Percentiles rank a stretch among this genome's conserved stretches.
phyloP scores from a whole-genome alignment of 2,888 invertebrate genomes.

The Athalia rosae region DNA sequence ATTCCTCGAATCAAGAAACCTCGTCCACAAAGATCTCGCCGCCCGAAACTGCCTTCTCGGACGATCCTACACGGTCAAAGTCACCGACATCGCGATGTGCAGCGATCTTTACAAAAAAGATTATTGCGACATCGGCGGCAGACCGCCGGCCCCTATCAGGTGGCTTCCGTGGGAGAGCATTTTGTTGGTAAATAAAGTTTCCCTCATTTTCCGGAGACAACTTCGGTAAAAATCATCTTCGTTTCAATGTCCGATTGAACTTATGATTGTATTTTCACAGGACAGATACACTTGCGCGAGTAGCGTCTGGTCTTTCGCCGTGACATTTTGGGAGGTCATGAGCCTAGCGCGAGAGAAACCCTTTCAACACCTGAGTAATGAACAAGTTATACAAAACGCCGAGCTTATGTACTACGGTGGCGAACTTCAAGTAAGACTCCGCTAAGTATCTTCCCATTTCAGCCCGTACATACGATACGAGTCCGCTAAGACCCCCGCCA shows the following conservation, averaged over 20 bases:
- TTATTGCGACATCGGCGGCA: conserved; percentile 79
- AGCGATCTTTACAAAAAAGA: conserved; percentile 79
- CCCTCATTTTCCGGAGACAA: not conserved
- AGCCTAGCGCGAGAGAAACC: conserved; percentile 78
- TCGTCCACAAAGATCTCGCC: conserved; percentile 87
- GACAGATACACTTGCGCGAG: conserved; percentile 80
- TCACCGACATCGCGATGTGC: conserved; percentile 80
- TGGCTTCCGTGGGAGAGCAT: conserved; percentile 82
- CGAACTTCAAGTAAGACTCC: conserved; percentile 76
- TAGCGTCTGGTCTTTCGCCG: conserved; percentile 80
- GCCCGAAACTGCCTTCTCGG: conserved; percentile 81
- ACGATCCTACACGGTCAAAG: conserved; percentile 78
- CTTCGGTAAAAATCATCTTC: too few relatives aligned
- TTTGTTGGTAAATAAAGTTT: conserved; percentile 74
- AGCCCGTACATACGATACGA: too few relatives aligned
- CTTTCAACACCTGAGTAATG: conserved; percentile 78
- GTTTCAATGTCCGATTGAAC: too few relatives aligned
- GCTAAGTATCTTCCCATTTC: not conserved
- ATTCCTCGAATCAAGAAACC: conserved; percentile 85
- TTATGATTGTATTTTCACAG: conserved; percentile 66
- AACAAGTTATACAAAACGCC: conserved; percentile 80
- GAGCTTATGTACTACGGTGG: conserved; percentile 80
- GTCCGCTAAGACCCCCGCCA: too few relatives aligned
- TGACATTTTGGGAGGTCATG: conserved; percentile 81
- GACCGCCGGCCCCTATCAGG: conserved; percentile 79